A percentile compares a stretch with the other conserved stretches of the same genome.
These are phyloP conservation scores for Hystrix brachyura DNA, from an alignment of 2,113 vertebrate species.

Conservation along the genomic window DNA sequence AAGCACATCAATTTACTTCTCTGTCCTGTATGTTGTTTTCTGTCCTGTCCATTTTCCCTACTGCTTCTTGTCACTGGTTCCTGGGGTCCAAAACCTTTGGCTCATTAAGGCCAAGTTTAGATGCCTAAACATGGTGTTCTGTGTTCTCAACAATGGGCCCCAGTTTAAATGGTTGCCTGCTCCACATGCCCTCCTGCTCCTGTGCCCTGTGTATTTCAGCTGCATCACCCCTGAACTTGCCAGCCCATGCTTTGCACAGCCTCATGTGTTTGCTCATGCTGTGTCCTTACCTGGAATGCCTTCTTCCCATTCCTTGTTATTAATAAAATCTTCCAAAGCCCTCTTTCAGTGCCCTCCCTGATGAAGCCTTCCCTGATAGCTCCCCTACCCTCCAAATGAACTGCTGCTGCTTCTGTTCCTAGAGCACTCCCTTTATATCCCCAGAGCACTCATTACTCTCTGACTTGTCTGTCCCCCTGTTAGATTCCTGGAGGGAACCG, in stretches of 20 bases:
- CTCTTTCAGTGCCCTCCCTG: background rate
- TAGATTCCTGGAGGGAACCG: conserved; percentile 74
- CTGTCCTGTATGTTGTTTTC: background rate
- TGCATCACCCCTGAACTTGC: background rate
- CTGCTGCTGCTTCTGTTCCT: conserved; percentile 32
- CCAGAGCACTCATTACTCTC: conserved; percentile 59
- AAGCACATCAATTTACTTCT: background rate
- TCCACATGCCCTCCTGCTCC: background rate
- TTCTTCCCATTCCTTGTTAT: background rate
- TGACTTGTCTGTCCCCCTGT: conserved; percentile 75
- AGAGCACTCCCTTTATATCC: background rate
- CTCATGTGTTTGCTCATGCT: background rate
- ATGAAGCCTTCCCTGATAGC: background rate
- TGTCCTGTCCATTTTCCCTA: background rate
- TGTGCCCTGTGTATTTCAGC: background rate
- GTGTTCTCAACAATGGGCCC: background rate
- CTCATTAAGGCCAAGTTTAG: background rate
- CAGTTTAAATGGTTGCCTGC: background rate
- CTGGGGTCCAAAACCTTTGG: background rate
- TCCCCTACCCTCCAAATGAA: background rate
- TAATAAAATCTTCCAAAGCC: background rate
- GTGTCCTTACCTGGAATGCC: background rate
- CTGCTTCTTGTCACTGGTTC: background rate
- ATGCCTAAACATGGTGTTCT: background rate
- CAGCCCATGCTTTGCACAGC: background rate